Evolutionary conservation across 2,113 vertebrate species (phyloP), one percentile per base, ranked within the genome.

Genomic region (Anhinga rufa): DNA sequence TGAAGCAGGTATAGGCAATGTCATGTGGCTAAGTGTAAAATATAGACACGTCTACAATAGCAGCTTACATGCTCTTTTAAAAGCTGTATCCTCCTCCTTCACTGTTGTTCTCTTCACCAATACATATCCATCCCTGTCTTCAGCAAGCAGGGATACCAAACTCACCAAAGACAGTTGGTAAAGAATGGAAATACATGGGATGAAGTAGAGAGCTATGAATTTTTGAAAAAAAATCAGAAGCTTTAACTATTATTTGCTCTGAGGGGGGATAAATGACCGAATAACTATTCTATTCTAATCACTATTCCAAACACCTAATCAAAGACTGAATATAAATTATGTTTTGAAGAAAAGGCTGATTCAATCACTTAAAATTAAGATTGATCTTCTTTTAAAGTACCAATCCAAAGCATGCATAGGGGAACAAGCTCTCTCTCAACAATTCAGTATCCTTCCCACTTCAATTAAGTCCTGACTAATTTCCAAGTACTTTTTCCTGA

Each of bases 401-500:
- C 51, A 51, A 38, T 44, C 42, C 51, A 70, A 82, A 52, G 49
- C 40, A 66, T 5, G 51, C 51, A 89, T 5, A 74, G 9, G 12
- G 17, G 8, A 84, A 3, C 14, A 81, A 75, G 38, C 11, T 58
- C 31, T 13, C 34, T 93, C 57, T 94, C n/a, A 62, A 58, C 34
- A 66, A 60, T 79, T 92, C 76, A 76, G 68, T 46, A 80, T 54
- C 54, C 65, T 61, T 83, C 57, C 49, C 74, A 89, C 72, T 95
- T 89, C 66, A 95, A 52, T 92, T 94, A 95, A 93, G 34, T 66
- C 46, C 51, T 97, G 94, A 95, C 70, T 91, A 62, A 89, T 82
- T 94, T 95, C 78, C 84, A 94, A 91, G 54, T 36, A 87, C 66
- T 62, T 94, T 87, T 86, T 62, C 78, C 86, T 94, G 92, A 97